These are phyloP conservation scores for Philhelius pedissequus DNA, from an alignment of 2,888 invertebrate genomes.

Conservation along the genomic window DNA sequence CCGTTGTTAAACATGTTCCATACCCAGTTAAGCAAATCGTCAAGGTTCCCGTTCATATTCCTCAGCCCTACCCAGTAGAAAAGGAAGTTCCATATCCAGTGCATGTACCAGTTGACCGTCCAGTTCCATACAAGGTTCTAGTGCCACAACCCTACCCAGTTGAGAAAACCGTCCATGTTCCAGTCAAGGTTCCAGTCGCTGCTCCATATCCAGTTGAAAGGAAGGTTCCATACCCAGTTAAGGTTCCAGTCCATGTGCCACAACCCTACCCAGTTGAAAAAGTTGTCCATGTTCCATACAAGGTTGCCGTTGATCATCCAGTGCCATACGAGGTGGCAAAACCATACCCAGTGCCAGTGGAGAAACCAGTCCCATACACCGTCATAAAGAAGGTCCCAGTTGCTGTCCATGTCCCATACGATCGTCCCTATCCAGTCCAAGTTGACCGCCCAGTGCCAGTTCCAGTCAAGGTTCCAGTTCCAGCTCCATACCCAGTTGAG, in stretches of 20 bases:
- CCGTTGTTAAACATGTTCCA: slow-evolving; percentile 84
- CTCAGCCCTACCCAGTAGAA: slow-evolving; percentile 83
- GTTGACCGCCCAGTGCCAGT: slow-evolving; percentile 85
- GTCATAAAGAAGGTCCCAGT: slow-evolving; percentile 82
- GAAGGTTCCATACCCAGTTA: slow-evolving; percentile 86
- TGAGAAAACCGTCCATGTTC: slow-evolving; percentile 86
- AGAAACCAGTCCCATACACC: slow-evolving; percentile 81
- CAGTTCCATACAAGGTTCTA: slow-evolving; percentile 83
- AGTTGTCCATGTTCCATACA: slow-evolving; percentile 84
- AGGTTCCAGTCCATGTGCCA: slow-evolving; percentile 82
- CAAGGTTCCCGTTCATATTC: slow-evolving; percentile 86
- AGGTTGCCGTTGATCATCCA: slow-evolving; percentile 84
- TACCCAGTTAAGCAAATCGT: slow-evolving; percentile 86
- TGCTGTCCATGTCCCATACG: slow-evolving; percentile 82
- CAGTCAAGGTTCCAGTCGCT: slow-evolving; percentile 88
- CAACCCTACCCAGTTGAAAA: slow-evolving; percentile 81
- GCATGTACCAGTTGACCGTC: slow-evolving; percentile 87
- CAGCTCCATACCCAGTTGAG: slow-evolving; percentile 84
- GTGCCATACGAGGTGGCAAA: slow-evolving; percentile 82
- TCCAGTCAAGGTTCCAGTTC: slow-evolving; percentile 85
- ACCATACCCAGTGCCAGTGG: slow-evolving; percentile 84
- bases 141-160: slow-evolving; percentile 89
- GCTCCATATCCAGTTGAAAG: slow-evolving; percentile 91
- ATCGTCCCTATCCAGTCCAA: slow-evolving; percentile 82
- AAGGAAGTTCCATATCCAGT: slow-evolving; percentile 83